These are phyloP conservation scores for Latrodectus hesperus DNA, from an alignment of 2,888 invertebrate genomes.

Conservation along the genomic window DNA sequence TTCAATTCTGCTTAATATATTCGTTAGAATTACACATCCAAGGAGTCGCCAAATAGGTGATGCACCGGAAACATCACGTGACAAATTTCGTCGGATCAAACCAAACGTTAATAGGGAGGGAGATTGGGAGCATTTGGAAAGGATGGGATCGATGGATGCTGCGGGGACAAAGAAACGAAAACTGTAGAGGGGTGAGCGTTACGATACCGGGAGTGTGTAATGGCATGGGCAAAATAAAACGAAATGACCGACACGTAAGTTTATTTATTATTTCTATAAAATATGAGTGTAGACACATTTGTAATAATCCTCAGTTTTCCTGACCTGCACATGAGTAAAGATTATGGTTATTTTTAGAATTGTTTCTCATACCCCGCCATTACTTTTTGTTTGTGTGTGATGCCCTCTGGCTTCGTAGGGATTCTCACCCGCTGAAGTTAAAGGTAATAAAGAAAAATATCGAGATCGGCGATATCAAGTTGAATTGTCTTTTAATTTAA, in stretches of 20 bases:
- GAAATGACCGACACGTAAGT: conserved; percentile 54
- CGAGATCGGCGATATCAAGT: too few species aligned
- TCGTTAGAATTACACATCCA: not conserved
- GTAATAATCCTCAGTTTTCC: not conserved
- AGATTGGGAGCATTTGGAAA: conserved; percentile 8
- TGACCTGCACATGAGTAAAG: conserved; percentile 8
- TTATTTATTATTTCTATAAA: conserved; percentile 13
- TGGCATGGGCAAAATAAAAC: conserved; percentile 1
- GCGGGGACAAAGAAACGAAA: conserved; percentile 39
- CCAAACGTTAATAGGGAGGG: conserved; percentile 59
- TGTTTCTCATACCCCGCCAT: conserved; percentile 45
- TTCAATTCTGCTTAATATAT: too few species aligned
- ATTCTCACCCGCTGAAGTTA: conserved; percentile 25
- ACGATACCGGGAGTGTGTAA: not conserved
- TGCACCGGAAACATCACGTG: conserved; percentile 68
- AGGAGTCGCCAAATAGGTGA: not conserved
- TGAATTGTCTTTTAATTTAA: too few species aligned
- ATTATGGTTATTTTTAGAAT: conserved; percentile 54
- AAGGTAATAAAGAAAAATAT: conserved; percentile 40
- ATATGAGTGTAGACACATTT: not conserved
- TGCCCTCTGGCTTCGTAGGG: conserved; percentile 54
- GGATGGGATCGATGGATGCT: conserved; percentile 48
- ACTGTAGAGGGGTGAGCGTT: conserved; percentile 14
- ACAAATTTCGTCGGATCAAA: conserved; percentile 53
- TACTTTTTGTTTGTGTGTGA: conserved; percentile 44